Percentiles rank a stretch among this genome's conserved stretches.
Conservation (phyloP, 2,797 vertebrate genomes). For the Microhierax caerulescens region DNA sequence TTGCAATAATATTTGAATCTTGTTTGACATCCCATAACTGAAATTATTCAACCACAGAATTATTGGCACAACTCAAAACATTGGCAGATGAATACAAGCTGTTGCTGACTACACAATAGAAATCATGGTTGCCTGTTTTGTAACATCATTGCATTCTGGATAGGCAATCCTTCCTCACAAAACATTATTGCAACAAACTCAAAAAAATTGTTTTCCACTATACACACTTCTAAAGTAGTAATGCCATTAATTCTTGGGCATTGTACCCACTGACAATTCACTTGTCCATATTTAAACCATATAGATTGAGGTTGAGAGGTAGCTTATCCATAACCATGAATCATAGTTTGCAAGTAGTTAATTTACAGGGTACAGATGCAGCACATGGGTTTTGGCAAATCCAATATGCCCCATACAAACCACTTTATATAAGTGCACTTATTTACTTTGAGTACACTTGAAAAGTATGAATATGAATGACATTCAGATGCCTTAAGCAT, state of each 20-base stretch:
- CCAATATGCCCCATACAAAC: not conserved
- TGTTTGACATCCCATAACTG: not conserved
- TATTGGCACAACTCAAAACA: conserved; percentile 11
- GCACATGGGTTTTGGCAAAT: not conserved
- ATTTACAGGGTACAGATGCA: not conserved
- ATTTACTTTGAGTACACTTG: not conserved
- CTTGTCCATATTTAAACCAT: not conserved
- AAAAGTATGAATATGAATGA: not conserved
- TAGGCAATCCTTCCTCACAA: not conserved
- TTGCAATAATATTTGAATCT: not conserved
- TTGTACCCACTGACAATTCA: not conserved
- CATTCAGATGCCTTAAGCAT: not conserved
- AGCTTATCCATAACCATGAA: not conserved
- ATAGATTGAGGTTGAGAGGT: not conserved
- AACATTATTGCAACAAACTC: not conserved
- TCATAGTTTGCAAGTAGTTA: not conserved
- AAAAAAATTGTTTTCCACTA: not conserved
- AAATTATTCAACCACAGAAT: conserved; percentile 20
- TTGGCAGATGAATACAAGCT: conserved; percentile 6
- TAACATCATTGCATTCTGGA: not conserved
- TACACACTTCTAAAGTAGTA: not conserved
- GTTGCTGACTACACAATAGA: not conserved
- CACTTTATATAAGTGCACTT: not conserved
- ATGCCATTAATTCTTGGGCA: not conserved
- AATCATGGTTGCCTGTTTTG: not conserved